These are phyloP conservation scores for Spizaetus ornatus DNA, from an alignment of 2,113 vertebrate genomes.

Conservation along the genomic window DNA sequence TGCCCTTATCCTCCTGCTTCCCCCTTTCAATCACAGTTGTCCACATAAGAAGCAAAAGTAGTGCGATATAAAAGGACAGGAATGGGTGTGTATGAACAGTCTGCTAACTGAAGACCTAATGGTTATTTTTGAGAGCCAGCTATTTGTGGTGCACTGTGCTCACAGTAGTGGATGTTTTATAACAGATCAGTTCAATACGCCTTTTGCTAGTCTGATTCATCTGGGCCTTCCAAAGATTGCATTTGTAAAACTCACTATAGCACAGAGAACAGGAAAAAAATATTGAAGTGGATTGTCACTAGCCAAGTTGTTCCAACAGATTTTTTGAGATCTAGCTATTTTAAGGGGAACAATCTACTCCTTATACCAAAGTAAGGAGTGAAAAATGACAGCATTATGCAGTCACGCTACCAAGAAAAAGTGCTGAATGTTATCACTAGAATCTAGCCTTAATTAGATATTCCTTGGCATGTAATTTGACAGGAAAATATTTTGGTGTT, in stretches of 20 bases:
- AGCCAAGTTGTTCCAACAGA: neutral
- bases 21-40: neutral
- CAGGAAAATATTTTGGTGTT: neutral
- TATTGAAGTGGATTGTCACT: neutral
- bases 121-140: neutral
- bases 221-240: neutral
- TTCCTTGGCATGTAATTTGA: neutral
- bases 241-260: neutral
- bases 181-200: neutral
- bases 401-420: neutral
- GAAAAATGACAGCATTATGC: neutral
- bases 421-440: neutral
- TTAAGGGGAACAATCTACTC: neutral
- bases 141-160: neutral
- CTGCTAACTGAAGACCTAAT: neutral
- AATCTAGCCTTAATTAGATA: neutral
- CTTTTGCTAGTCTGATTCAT: neutral
- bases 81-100: neutral
- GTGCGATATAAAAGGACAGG: neutral
- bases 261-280: neutral
- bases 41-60: neutral
- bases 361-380: neutral
- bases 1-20: neutral
- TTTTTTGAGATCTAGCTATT: neutral
- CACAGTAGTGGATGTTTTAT: neutral